Percentiles rank a stretch among this genome's conserved stretches.
Conservation (phyloP, 2,113 vertebrate genomes). For the Microcebus ravelobensis region DNA sequence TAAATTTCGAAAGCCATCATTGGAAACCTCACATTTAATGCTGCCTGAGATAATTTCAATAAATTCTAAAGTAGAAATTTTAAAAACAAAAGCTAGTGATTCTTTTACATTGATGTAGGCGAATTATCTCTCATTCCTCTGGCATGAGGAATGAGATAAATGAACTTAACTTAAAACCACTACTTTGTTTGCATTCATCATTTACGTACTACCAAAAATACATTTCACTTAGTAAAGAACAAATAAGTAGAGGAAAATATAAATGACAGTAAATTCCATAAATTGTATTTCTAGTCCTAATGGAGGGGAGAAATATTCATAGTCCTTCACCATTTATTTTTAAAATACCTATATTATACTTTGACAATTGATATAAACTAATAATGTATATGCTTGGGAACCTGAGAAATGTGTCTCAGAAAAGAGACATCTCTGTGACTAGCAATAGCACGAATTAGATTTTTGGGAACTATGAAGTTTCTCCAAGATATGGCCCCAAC, state of each 20-base stretch:
- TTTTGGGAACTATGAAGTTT: background rate
- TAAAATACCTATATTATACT: background rate
- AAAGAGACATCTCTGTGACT: background rate
- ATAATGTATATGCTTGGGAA: background rate
- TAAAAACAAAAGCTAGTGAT: background rate
- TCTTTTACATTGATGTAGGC: background rate
- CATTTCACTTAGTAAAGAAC: constrained; percentile 11
- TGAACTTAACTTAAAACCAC: background rate
- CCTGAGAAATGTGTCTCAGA: background rate
- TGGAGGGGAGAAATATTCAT: background rate
- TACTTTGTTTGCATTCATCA: background rate
- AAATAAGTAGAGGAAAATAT: background rate
- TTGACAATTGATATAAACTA: constrained; percentile 18
- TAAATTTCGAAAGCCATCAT: background rate
- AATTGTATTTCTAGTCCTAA: background rate
- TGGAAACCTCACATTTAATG: constrained; percentile 32
- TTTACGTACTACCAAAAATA: background rate
- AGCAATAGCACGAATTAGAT: background rate
- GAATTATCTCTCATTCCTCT: background rate
- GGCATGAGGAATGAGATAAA: background rate
- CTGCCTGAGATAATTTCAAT: background rate
- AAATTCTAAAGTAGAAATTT: constrained; percentile 56
- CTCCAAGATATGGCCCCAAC: background rate
- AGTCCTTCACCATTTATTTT: background rate
- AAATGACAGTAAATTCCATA: background rate